Conservation (phyloP, 2,888 invertebrate species). For the Diarsia brunnea region DNA sequence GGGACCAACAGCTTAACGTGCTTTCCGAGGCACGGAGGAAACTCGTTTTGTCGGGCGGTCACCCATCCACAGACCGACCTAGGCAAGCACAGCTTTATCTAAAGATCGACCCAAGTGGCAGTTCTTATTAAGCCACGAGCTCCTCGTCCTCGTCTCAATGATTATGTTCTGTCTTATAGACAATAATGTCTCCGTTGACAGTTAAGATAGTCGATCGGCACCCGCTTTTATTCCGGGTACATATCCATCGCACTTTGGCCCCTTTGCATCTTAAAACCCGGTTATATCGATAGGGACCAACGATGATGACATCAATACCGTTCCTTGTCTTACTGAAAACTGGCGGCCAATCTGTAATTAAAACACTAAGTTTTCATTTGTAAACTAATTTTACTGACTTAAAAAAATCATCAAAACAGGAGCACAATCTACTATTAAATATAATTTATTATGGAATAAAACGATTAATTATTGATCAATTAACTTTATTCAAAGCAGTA, state of each 20-base stretch:
- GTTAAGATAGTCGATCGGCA: conserved; percentile 37
- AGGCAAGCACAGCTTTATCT: too few species aligned
- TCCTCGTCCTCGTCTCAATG: not conserved
- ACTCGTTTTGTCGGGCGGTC: too few species aligned
- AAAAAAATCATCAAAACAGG: not conserved
- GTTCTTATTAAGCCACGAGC: too few species aligned
- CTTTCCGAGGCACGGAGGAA: too few species aligned
- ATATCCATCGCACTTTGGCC: conserved; percentile 31
- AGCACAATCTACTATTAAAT: too few species aligned
- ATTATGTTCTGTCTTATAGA: conserved; percentile 28
- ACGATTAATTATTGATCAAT: not conserved
- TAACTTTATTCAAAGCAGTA: not conserved
- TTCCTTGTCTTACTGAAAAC: not conserved
- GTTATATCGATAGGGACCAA: conserved; percentile 42
- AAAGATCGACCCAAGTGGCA: too few species aligned
- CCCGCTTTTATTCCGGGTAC: conserved; percentile 9
- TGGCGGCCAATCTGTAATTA: not conserved
- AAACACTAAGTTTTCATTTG: not conserved
- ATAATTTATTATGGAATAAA: not conserved
- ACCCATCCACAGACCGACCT: too few species aligned
- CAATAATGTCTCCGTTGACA: conserved; percentile 12
- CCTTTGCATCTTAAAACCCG: conserved; percentile 7
- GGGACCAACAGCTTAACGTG: too few species aligned
- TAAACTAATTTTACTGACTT: too few species aligned
- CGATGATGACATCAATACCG: conserved; percentile 38